phyloP scores from a whole-genome alignment of 2,113 vertebrate genomes.

The Siniperca knerii region DNA sequence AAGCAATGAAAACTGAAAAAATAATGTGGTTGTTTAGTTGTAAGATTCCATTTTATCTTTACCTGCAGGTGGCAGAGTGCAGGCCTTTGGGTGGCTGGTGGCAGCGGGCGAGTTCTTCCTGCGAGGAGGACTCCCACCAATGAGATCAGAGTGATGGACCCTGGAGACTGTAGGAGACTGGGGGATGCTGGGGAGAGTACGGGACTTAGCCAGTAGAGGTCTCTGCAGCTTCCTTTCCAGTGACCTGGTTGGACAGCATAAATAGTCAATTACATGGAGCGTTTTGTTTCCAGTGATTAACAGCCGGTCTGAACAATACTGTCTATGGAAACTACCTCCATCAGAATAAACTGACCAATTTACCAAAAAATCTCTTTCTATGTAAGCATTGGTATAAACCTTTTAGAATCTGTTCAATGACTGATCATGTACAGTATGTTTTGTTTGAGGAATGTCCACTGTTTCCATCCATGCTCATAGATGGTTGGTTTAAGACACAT shows the following conservation, averaged over 20 bases:
- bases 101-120: slow-evolving; percentile 64
- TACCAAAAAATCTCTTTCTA: too few relatives aligned
- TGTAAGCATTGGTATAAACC: too few relatives aligned
- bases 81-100: slow-evolving; percentile 81
- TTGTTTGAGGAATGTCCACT: neutral
- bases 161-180: slow-evolving; percentile 90
- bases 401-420: too few relatives aligned
- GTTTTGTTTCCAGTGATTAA: neutral
- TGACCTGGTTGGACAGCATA: slow-evolving; percentile 82
- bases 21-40: too few relatives aligned
- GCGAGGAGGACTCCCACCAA: slow-evolving; percentile 79
- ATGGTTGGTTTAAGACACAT: too few relatives aligned
- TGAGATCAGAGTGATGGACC: slow-evolving; percentile 81
- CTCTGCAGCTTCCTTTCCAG: slow-evolving; percentile 90
- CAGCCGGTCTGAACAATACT: neutral
- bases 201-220: slow-evolving; percentile 89
- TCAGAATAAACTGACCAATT: neutral
- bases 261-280: neutral
- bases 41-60: slow-evolving; percentile 24
- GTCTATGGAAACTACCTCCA: neutral
- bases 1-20: neutral
- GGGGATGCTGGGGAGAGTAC: slow-evolving; percentile 92
- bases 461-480: neutral
- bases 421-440: too few relatives aligned
- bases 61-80: slow-evolving; percentile 90